Percentiles rank a stretch among this genome's conserved stretches.
Conservation (phyloP, 2,888 invertebrate species). For the Melipona beecheii region DNA sequence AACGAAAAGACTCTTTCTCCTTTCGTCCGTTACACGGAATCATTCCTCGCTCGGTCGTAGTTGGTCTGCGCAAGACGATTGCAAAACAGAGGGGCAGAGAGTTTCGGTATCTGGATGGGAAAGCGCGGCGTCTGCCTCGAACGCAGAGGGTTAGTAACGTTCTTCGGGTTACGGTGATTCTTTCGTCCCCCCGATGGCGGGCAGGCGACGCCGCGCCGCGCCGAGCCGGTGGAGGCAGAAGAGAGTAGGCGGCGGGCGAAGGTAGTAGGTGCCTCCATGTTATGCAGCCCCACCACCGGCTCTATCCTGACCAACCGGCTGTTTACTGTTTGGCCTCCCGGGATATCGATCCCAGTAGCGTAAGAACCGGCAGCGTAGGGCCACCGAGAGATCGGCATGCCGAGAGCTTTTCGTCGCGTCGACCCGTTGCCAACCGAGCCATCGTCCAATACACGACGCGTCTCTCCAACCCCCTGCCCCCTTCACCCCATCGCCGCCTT, state of each 20-base stretch:
- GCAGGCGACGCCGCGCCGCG: constrained; percentile 22
- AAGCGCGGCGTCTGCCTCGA: constrained; percentile 55
- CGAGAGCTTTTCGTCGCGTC: constrained; percentile 35
- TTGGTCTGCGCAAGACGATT: too few relatives aligned
- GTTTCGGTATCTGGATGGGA: constrained; percentile 45
- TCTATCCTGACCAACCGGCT: constrained; percentile 84
- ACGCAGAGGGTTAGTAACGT: constrained; percentile 55
- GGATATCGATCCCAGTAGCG: constrained; percentile 84
- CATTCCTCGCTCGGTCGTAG: too few relatives aligned
- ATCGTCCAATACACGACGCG: not conserved
- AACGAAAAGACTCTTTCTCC: too few relatives aligned
- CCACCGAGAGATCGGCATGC: constrained; percentile 63
- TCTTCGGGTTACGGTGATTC: constrained; percentile 49
- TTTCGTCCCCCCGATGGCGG: constrained; percentile 63
- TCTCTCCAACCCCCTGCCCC: not conserved
- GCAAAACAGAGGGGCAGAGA: too few relatives aligned
- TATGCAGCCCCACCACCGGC: constrained; percentile 75
- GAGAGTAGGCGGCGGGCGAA: constrained; percentile 59
- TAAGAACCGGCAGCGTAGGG: constrained; percentile 79
- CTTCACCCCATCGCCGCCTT: not conserved
- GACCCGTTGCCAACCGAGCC: constrained; percentile 70
- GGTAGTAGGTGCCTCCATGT: constrained; percentile 73
- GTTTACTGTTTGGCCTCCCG: constrained; percentile 84
- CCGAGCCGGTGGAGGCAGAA: not conserved
- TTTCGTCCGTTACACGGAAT: too few relatives aligned